These are phyloP conservation scores for Drosophila mulleri DNA, from an alignment of 2,888 invertebrate species.

Conservation along the genomic window DNA sequence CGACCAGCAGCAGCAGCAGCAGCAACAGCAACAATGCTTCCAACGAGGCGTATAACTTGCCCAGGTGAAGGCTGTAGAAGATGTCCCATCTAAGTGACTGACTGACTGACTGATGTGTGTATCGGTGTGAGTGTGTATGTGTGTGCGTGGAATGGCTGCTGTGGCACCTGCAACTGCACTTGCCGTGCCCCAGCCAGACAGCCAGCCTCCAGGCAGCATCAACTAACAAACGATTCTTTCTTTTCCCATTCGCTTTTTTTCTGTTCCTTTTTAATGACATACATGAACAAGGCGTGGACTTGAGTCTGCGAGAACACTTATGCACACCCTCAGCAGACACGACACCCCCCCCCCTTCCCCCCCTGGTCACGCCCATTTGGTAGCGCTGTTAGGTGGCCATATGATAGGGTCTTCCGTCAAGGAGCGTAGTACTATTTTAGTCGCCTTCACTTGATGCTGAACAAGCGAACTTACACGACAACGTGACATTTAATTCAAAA, in stretches of 20 bases:
- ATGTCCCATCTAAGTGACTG: conserved; percentile 67
- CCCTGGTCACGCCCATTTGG: not conserved
- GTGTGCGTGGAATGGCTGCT: conserved; percentile 22
- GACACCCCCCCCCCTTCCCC: too few relatives aligned
- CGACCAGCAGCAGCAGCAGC: conserved; percentile 25
- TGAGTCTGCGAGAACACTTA: conserved; percentile 36
- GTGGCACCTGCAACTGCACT: conserved; percentile 34
- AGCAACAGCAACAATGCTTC: conserved; percentile 42
- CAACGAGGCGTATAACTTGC: conserved; percentile 55
- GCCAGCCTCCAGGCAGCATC: conserved; percentile 41
- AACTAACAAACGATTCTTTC: conserved; percentile 41
- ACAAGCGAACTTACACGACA: conserved; percentile 69
- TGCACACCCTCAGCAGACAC: conserved; percentile 2
- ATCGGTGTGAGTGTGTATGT: conserved; percentile 14
- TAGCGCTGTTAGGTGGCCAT: conserved; percentile 45
- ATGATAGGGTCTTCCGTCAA: conserved; percentile 48
- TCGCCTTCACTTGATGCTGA: conserved; percentile 60
- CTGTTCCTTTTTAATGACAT: conserved; percentile 64
- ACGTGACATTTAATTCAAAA: conserved; percentile 74
- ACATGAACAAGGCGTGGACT: conserved; percentile 52
- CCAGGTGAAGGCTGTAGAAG: conserved; percentile 40
- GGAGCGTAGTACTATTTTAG: conserved; percentile 65
- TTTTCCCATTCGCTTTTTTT: conserved; percentile 5
- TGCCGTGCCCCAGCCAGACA: conserved; percentile 30
- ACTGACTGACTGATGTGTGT: conserved; percentile 45